These are phyloP conservation scores for Pungitius pungitius DNA, from an alignment of 2,113 vertebrate species.

Conservation along the genomic window DNA sequence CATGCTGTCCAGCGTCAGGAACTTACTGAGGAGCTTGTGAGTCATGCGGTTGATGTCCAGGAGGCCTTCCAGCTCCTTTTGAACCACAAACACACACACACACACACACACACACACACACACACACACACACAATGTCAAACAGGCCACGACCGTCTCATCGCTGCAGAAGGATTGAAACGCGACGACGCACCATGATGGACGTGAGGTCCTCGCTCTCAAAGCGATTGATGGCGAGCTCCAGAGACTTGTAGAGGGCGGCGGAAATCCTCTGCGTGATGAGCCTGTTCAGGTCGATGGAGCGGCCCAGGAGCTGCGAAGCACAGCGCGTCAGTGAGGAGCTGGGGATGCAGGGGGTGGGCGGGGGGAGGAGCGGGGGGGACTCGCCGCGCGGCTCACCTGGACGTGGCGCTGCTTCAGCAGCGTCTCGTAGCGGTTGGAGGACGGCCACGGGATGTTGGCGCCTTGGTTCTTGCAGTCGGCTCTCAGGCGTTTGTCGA, in stretches of 20 bases:
- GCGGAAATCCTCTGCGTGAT: slow-evolving; percentile 98
- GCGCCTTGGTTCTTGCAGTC: slow-evolving; percentile 98
- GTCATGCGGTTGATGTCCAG: slow-evolving; percentile 96
- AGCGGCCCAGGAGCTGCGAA: slow-evolving; percentile 92
- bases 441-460: slow-evolving; percentile 96
- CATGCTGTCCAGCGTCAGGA: slow-evolving; percentile 96
- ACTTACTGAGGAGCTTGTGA: slow-evolving; percentile 94
- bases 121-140: background rate
- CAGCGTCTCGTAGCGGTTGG: slow-evolving; percentile 97
- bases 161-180: background rate
- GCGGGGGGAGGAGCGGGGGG: background rate
- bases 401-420: slow-evolving; percentile 98
- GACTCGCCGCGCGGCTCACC: slow-evolving; percentile 60
- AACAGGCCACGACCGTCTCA: background rate
- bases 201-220: slow-evolving; percentile 99
- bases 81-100: background rate
- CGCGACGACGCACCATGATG: slow-evolving; percentile 86
- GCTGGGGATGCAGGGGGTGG: background rate
- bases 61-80: slow-evolving; percentile 95
- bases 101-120: background rate
- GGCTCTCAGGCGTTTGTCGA: slow-evolving; percentile 95
- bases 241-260: slow-evolving; percentile 95
- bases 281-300: slow-evolving; percentile 96
- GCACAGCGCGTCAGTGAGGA: background rate
- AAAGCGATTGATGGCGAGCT: slow-evolving; percentile 97